These are phyloP conservation scores for Scomber japonicus DNA, from an alignment of 2,113 vertebrate species.

Conservation along the genomic window DNA sequence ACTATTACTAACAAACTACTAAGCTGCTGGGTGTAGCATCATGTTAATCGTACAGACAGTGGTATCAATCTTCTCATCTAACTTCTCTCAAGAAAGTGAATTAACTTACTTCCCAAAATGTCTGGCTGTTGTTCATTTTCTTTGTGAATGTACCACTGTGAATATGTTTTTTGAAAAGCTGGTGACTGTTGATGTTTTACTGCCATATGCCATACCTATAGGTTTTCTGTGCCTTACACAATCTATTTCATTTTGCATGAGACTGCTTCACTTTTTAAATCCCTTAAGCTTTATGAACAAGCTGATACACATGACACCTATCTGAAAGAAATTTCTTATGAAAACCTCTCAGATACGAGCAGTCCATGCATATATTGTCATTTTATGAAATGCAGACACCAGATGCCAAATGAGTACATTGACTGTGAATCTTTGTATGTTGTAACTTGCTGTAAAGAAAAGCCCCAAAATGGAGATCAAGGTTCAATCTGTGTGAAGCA, in stretches of 20 bases:
- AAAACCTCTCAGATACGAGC: background rate
- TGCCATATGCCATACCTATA: constrained; percentile 55
- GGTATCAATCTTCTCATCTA: background rate
- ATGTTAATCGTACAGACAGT: background rate
- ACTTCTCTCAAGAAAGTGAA: constrained; percentile 11
- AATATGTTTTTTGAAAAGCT: constrained; percentile 31
- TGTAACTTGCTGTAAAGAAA: constrained; percentile 54
- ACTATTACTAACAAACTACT: too few species aligned
- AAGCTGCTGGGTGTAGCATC: background rate
- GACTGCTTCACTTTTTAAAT: constrained; percentile 31
- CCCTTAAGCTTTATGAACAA: constrained; percentile 9
- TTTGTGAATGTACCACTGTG: constrained; percentile 27
- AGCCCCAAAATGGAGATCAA: constrained; percentile 1
- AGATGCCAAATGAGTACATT: constrained; percentile 24
- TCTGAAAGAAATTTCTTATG: constrained; percentile 15
- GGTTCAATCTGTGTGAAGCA: constrained; percentile 41
- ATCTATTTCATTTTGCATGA: constrained; percentile 50
- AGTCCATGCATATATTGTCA: constrained; percentile 21
- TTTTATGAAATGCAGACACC: constrained; percentile 4
- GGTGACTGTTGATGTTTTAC: constrained; percentile 50
- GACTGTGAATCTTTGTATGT: constrained; percentile 49
- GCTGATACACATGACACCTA: constrained; percentile 13
- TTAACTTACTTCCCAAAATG: constrained; percentile 14
- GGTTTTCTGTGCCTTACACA: constrained; percentile 75
- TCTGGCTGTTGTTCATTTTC: constrained; percentile 32